Conservation (phyloP, 2,888 invertebrate species). For the Latrodectus elegans region DNA sequence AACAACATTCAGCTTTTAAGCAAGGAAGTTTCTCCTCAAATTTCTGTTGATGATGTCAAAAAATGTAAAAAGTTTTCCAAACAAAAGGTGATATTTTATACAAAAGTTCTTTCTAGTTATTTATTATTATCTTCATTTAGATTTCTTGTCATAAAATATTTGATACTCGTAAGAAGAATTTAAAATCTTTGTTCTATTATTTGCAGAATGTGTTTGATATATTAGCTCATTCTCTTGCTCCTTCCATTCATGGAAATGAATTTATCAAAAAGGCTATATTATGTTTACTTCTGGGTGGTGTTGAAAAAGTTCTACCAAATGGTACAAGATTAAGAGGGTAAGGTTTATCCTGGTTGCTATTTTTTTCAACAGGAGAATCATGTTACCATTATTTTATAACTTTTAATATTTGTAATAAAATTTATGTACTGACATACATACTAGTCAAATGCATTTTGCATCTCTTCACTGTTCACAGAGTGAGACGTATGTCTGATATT, state of each 20-base stretch:
- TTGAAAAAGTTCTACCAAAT: conserved; percentile 93
- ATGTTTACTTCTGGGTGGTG: conserved; percentile 94
- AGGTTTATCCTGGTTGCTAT: conserved; percentile 70
- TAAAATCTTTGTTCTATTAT: background rate
- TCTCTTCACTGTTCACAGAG: no score
- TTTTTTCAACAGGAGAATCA: background rate
- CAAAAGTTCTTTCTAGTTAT: background rate
- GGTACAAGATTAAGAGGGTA: conserved; percentile 92
- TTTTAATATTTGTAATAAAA: no score
- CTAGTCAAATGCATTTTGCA: no score
- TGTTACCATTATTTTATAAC: no score
- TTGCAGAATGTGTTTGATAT: conserved; percentile 87
- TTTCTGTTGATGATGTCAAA: conserved; percentile 90
- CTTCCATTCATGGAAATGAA: conserved; percentile 97
- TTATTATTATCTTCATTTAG: background rate
- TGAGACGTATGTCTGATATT: no score
- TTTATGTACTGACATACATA: no score
- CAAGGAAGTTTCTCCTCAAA: conserved; percentile 85
- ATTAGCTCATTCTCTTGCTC: conserved; percentile 93
- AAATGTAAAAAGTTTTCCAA: conserved; percentile 87
- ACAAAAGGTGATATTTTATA: conserved; percentile 71
- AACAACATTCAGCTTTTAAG: conserved; percentile 92
- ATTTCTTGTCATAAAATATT: background rate
- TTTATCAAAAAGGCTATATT: conserved; percentile 97
- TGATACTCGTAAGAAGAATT: background rate